Percentiles rank a stretch among this genome's conserved stretches.
phyloP scores from a whole-genome alignment of 2,797 vertebrate species.

The Nothura maculosa region DNA sequence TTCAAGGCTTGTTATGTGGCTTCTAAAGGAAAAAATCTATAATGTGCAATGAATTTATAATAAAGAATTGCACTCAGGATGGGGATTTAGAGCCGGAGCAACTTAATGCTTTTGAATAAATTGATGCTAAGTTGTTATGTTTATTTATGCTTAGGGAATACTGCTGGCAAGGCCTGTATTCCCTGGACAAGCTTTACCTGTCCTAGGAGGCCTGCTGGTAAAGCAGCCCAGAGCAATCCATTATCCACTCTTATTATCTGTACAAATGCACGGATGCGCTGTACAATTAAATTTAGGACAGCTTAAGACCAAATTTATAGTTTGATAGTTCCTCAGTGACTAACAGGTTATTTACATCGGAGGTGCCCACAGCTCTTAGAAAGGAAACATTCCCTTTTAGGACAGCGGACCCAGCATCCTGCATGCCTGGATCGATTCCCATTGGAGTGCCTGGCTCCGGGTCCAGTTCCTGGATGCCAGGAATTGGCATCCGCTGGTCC shows the following conservation, averaged over 20 bases:
- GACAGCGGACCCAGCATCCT: background rate
- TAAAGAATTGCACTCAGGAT: background rate
- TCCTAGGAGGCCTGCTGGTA: constrained; percentile 30
- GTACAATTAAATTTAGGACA: background rate
- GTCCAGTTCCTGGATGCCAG: too few species aligned
- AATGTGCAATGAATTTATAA: background rate
- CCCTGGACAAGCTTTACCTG: constrained; percentile 5
- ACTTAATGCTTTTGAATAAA: background rate
- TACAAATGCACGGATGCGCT: background rate
- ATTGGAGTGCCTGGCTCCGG: too few species aligned
- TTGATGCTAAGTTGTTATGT: background rate
- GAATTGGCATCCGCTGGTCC: too few species aligned
- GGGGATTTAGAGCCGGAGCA: background rate
- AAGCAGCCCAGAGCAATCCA: constrained; percentile 14
- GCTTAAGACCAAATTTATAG: background rate
- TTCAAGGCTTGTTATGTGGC: background rate
- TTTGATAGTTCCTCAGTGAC: background rate
- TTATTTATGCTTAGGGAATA: constrained; percentile 32
- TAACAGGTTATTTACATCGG: background rate
- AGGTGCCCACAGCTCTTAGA: background rate
- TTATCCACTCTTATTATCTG: constrained; percentile 13
- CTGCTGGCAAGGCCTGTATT: background rate
- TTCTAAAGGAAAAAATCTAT: background rate
- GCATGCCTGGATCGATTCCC: too few species aligned
- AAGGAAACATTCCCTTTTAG: background rate